Conservation (phyloP, 2,888 invertebrate species). For the Pyrocoelia pectoralis region DNA sequence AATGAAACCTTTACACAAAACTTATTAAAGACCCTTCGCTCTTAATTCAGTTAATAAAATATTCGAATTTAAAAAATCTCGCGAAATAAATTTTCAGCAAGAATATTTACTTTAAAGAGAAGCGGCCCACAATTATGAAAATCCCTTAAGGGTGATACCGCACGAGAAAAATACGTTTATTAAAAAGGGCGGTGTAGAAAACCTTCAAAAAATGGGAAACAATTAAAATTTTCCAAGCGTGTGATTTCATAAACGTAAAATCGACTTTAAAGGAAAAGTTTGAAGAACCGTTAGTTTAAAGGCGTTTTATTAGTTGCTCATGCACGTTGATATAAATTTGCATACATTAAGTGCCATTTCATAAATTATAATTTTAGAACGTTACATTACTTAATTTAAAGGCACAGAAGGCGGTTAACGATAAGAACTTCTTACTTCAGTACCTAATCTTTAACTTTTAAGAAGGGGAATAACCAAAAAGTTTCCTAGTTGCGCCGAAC, state of each 20-base stretch:
- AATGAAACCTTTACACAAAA: too few species aligned
- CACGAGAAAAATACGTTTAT: neutral
- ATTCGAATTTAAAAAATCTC: too few species aligned
- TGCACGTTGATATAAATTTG: conserved; percentile 20
- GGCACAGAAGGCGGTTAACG: conserved; percentile 30
- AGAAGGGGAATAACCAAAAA: conserved; percentile 18
- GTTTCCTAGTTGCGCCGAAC: conserved; percentile 17
- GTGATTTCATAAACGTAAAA: neutral
- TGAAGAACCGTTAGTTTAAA: neutral
- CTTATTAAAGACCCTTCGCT: too few species aligned
- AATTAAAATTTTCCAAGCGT: neutral
- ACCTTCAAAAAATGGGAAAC: neutral
- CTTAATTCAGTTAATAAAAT: too few species aligned
- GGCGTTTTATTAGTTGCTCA: neutral
- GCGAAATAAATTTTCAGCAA: too few species aligned
- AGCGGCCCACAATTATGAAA: too few species aligned
- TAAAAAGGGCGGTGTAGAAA: neutral
- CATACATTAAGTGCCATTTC: conserved; percentile 24
- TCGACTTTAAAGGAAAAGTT: neutral
- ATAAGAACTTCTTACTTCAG: conserved; percentile 32
- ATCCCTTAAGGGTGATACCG: neutral
- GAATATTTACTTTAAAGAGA: too few species aligned
- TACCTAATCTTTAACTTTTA: conserved; percentile 25
- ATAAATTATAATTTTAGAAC: conserved; percentile 29
- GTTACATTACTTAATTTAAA: conserved; percentile 29